Conservation (phyloP, 2,888 invertebrate genomes). For the Ferrisia virgata region DNA sequence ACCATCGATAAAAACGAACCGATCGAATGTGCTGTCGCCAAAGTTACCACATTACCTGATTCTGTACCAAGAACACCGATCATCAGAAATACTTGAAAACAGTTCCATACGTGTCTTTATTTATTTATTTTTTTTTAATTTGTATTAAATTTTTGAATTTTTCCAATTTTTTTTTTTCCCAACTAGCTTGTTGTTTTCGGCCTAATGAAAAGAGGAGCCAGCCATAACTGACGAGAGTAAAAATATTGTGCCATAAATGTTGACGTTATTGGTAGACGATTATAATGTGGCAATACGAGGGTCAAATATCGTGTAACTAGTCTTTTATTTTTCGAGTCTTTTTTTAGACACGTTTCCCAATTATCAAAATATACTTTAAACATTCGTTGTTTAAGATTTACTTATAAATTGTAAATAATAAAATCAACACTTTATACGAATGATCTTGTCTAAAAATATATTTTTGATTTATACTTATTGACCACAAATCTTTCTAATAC, state of each 20-base stretch:
- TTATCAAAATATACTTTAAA: background rate
- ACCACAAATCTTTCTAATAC: background rate
- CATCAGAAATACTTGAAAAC: constrained; percentile 18
- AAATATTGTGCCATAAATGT: constrained; percentile 16
- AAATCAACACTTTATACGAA: background rate
- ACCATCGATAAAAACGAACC: constrained; percentile 22
- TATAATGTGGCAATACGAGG: background rate
- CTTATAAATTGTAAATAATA: background rate
- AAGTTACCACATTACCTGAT: constrained; percentile 44
- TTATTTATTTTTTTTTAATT: background rate
- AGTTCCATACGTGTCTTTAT: background rate
- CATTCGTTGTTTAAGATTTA: background rate
- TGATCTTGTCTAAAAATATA: constrained; percentile 9
- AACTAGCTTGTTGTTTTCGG: background rate
- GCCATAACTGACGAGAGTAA: background rate
- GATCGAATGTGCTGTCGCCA: constrained; percentile 32
- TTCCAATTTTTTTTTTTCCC: background rate
- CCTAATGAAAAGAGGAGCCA: background rate
- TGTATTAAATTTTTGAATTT: background rate
- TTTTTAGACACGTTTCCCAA: background rate
- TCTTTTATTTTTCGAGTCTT: constrained; percentile 19
- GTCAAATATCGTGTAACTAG: background rate
- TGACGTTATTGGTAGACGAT: background rate
- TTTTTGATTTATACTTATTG: background rate
- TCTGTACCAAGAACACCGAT: constrained; percentile 41